A percentile compares a stretch with the other conserved stretches of the same genome.
Conservation (phyloP, 1,140 invertebrate species). For the Diploscapter pachys region DNA sequence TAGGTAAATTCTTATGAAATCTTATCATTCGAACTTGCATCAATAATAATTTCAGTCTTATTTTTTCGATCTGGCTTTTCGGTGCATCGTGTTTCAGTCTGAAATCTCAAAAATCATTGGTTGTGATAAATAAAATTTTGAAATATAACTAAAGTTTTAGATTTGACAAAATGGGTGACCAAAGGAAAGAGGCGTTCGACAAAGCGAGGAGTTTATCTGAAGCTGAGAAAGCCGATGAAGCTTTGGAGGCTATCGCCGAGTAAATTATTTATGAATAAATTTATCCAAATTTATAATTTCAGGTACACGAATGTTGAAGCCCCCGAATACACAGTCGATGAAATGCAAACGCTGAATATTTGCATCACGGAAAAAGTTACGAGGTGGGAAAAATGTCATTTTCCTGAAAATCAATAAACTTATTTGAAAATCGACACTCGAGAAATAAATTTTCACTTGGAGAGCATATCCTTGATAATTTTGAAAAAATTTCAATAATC, state of each 20-base stretch:
- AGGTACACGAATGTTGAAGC: slow-evolving; percentile 23
- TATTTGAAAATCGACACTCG: neutral
- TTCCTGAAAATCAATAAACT: no score
- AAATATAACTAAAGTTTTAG: neutral
- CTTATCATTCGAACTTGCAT: no score
- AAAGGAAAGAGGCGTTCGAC: neutral
- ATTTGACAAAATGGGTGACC: neutral
- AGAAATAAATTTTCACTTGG: neutral
- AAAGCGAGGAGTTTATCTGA: slow-evolving; percentile 9
- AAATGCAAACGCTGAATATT: slow-evolving; percentile 31
- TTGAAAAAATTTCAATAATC: neutral
- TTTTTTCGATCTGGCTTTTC: no score
- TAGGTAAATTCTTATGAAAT: no score
- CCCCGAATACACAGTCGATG: slow-evolving; percentile 12
- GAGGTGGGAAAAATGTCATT: slow-evolving; percentile 5
- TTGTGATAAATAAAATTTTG: no score
- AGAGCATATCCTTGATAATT: neutral
- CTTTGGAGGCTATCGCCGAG: slow-evolving; percentile 17
- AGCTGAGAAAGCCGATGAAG: slow-evolving; percentile 13
- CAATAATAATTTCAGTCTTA: no score
- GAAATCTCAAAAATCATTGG: no score
- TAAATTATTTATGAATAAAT: neutral
- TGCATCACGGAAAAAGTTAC: slow-evolving; percentile 29
- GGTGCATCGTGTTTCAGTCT: no score
- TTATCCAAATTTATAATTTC: neutral